Evolutionary conservation across 1,140 invertebrate genomes (phyloP).

Genomic region (Drosophila lowei): DNA sequence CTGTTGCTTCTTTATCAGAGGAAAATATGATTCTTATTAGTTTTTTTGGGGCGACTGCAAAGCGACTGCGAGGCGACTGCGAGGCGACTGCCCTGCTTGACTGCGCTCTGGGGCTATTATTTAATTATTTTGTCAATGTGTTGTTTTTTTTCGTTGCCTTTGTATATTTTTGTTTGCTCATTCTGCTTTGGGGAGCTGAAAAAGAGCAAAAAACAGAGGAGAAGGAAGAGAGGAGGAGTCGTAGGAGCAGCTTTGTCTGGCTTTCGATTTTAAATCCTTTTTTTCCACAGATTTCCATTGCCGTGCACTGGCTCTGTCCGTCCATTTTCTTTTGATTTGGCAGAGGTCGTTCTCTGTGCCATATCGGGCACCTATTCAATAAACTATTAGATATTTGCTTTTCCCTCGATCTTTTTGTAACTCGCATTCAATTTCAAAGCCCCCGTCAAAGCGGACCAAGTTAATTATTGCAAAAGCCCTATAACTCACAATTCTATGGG

Average conservation of each 20-base stretch:
- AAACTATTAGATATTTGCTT: constrained; percentile 7
- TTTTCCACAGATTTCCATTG: constrained; percentile 23
- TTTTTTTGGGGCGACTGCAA: constrained; percentile 25
- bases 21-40: constrained; percentile 68
- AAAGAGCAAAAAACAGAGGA: background rate
- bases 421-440: constrained; percentile 51
- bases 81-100: constrained; percentile 42
- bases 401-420: constrained; percentile 27
- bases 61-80: too few relatives aligned
- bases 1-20: constrained; percentile 40
- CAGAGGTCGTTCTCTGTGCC: too few relatives aligned
- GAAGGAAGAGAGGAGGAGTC: background rate
- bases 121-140: constrained; percentile 77
- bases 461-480: constrained; percentile 57
- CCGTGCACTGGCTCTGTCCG: constrained; percentile 9
- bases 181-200: constrained; percentile 10
- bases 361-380: constrained; percentile 1
- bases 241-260: background rate
- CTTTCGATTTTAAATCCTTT: constrained; percentile 13
- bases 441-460: constrained; percentile 29
- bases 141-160: constrained; percentile 16
- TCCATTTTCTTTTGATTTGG: too few relatives aligned
- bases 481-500: constrained; percentile 34
- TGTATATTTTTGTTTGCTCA: constrained; percentile 5
- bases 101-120: constrained; percentile 61